Base-by-base conservation (phyloP, 1,140 invertebrate species). In the Cherax destructor region DNA sequence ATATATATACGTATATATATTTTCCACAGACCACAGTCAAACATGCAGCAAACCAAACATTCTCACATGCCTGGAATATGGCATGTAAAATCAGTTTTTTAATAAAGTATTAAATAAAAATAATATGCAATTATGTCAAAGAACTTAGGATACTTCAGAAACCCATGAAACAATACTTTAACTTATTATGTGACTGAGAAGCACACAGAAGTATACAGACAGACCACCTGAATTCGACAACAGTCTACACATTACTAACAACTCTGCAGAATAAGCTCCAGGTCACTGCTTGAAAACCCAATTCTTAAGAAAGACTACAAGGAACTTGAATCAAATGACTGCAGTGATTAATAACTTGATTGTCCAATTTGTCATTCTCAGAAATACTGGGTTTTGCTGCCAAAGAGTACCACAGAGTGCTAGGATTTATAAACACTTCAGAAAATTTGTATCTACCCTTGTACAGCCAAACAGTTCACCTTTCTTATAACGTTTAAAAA, bases 141-240 rank as follows among this genome's bases (percentile, higher is more conserved):
- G 24, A 47, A 72, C 47, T 9, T 41, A 77, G 72, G 52, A 47
- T 56, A 41, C n/a, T 56, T 18, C 50, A 74, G 74, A 69, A 59
- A 59, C 85, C 85, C 74, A 86, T 47, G 78, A 78, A 59, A 86
- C 56, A 78, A 86, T 86, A 78, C 76, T 50, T n/a, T 10, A 65
- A n/a, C 76, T 52, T 52, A 61, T 52, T 69, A 18, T 6, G 56
- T 77, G 24, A 77, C n/a, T 52, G 69, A 52, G 18, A 30, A 74
- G 56, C 59, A 72, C 52, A 86, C 50, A 77, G 7, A 74, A 74
- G 72, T 86, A 86, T 74, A 78, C 50, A 78, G 72, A 86, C 24
- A 78, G 50, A 78, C 50, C 85, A 86, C 50, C 56, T 76, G 50
- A 59, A 30, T 52, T 86, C n/a, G 24, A 77, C 76, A 86, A 56